phyloP scores from a whole-genome alignment of 2,113 vertebrate genomes.

The Mirounga angustirostris region DNA sequence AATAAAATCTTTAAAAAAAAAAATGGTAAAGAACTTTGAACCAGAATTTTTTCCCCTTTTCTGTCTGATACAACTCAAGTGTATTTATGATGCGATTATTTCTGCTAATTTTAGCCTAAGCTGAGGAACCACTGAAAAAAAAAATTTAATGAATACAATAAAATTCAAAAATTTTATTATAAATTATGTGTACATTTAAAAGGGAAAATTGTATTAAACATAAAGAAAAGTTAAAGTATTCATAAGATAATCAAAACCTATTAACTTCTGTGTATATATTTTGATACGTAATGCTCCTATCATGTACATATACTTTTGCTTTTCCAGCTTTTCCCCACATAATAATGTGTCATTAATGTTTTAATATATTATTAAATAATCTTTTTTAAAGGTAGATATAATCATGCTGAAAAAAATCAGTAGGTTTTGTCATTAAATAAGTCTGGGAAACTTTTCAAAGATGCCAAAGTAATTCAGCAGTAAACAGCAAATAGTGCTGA shows the following conservation, averaged over 20 bases:
- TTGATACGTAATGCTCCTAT: background rate
- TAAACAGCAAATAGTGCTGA: background rate
- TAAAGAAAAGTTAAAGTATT: background rate
- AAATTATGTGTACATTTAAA: constrained; percentile 7
- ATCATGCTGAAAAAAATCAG: background rate
- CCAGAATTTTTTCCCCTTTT: background rate
- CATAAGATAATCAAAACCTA: background rate
- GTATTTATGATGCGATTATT: constrained; percentile 35
- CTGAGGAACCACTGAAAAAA: background rate
- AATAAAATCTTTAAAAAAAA: too few species aligned
- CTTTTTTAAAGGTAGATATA: background rate
- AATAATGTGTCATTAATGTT: background rate
- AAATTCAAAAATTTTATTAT: background rate
- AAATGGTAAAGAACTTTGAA: background rate
- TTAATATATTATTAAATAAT: constrained; percentile 11
- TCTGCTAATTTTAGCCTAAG: background rate
- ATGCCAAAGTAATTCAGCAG: background rate
- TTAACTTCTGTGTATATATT: background rate
- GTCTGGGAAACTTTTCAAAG: background rate
- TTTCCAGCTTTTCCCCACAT: background rate
- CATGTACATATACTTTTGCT: background rate
- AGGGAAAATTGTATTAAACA: background rate
- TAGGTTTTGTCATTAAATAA: constrained; percentile 4
- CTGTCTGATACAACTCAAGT: background rate
- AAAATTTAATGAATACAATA: constrained; percentile 32